These are phyloP conservation scores for Tridacna crocea DNA, from an alignment of 2,888 invertebrate genomes.

Conservation along the genomic window DNA sequence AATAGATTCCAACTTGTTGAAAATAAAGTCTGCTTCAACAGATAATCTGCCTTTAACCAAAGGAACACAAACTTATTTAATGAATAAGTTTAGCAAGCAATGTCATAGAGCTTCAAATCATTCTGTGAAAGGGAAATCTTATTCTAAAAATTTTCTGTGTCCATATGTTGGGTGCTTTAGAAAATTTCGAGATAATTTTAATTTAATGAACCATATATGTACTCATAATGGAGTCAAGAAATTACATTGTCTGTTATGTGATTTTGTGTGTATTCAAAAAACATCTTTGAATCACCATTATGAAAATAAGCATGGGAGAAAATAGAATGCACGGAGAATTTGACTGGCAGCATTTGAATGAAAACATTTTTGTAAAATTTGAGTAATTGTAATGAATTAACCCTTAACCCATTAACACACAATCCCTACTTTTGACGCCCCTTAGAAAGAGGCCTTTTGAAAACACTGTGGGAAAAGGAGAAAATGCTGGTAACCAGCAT, in stretches of 20 bases:
- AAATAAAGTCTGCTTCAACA: no score
- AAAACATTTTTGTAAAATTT: no score
- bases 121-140: background rate
- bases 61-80: slow-evolving; percentile 1
- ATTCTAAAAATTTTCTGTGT: slow-evolving; percentile 31
- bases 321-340: background rate
- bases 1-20: no score
- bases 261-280: slow-evolving; percentile 50
- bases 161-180: slow-evolving; percentile 36
- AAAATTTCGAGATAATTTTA: slow-evolving; percentile 48
- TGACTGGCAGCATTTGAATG: no score
- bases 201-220: slow-evolving; percentile 37
- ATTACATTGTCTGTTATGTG: slow-evolving; percentile 32
- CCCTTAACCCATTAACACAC: no score
- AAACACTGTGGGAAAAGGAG: no score
- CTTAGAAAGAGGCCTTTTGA: no score
- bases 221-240: slow-evolving; percentile 42
- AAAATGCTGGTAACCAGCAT: no score
- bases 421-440: no score
- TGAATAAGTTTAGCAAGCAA: no score
- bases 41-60: background rate
- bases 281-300: slow-evolving; percentile 43
- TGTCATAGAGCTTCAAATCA: no score
- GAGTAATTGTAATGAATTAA: no score
- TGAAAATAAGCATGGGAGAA: slow-evolving; percentile 22